Conservation (phyloP, 2,888 invertebrate genomes). For the Scaeva pyrastri region DNA sequence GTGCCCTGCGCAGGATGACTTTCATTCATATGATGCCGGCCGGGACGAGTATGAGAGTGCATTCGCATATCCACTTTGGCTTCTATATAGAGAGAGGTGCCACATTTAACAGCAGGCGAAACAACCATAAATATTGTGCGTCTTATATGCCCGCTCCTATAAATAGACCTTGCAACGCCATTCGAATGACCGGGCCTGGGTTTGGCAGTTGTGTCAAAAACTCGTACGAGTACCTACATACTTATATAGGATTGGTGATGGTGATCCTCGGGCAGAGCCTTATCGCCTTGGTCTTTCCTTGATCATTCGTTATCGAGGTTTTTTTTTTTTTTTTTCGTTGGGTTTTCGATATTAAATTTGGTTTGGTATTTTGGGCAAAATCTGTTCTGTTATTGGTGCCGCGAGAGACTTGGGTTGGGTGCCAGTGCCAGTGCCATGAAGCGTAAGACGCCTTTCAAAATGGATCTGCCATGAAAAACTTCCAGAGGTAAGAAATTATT, state of each 20-base stretch:
- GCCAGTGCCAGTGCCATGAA: too few species aligned
- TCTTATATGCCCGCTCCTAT: constrained; percentile 49
- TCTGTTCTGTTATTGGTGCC: constrained; percentile 63
- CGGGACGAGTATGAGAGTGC: constrained; percentile 27
- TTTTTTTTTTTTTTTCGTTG: constrained; percentile 28
- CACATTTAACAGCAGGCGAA: constrained; percentile 60
- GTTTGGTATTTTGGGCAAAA: constrained; percentile 53
- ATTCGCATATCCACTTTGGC: constrained; percentile 58
- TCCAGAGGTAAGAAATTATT: constrained; percentile 65
- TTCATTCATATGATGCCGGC: constrained; percentile 64
- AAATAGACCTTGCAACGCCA: constrained; percentile 64
- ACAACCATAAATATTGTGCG: constrained; percentile 64
- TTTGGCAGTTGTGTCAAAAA: constrained; percentile 61
- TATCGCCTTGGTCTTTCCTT: constrained; percentile 59
- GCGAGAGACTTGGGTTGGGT: constrained; percentile 53
- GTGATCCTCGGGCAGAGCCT: constrained; percentile 52
- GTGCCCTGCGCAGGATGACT: constrained; percentile 32
- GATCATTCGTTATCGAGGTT: constrained; percentile 60
- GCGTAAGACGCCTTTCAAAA: constrained; percentile 74
- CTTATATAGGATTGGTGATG: constrained; percentile 46
- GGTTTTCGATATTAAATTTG: constrained; percentile 25
- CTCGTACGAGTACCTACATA: too few species aligned
- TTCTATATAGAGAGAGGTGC: constrained; percentile 68
- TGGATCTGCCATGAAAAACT: constrained; percentile 66
- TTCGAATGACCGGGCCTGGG: constrained; percentile 42